A percentile compares a stretch with the other conserved stretches of the same genome.
These are phyloP conservation scores for Caenorhabditis doughertyi DNA, from an alignment of 2,888 invertebrate genomes.

Conservation along the genomic window DNA sequence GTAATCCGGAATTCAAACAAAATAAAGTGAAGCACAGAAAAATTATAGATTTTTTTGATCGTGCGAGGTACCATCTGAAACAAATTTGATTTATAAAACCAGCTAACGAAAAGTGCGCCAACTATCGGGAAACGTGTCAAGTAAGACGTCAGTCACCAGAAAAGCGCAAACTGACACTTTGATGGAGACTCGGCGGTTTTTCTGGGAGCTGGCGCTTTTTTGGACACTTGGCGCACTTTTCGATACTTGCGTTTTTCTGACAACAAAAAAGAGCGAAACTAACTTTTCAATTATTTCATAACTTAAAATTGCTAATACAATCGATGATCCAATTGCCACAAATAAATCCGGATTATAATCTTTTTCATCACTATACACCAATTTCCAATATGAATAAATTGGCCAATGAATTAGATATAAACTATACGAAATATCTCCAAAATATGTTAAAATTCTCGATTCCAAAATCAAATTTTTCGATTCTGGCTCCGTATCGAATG, in stretches of 20 bases:
- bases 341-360: neutral
- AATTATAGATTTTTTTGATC: neutral
- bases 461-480: neutral
- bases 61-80: neutral
- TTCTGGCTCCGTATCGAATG: no score
- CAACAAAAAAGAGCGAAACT: neutral
- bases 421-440: constrained; percentile 6
- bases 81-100: neutral
- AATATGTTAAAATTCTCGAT: neutral
- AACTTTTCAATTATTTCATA: neutral
- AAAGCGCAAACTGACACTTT: neutral
- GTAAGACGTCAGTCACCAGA: no score
- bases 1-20: neutral
- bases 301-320: neutral
- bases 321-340: neutral
- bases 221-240: constrained; percentile 12
- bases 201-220: neutral
- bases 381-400: neutral
- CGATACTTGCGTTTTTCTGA: constrained; percentile 10
- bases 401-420: neutral
- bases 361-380: neutral
- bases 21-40: neutral
- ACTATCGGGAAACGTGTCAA: neutral
- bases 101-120: neutral
- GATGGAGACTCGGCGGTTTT: neutral